These are phyloP conservation scores for Neotoxoptera formosana DNA, from an alignment of 1,140 invertebrate species.

Conservation along the genomic window DNA sequence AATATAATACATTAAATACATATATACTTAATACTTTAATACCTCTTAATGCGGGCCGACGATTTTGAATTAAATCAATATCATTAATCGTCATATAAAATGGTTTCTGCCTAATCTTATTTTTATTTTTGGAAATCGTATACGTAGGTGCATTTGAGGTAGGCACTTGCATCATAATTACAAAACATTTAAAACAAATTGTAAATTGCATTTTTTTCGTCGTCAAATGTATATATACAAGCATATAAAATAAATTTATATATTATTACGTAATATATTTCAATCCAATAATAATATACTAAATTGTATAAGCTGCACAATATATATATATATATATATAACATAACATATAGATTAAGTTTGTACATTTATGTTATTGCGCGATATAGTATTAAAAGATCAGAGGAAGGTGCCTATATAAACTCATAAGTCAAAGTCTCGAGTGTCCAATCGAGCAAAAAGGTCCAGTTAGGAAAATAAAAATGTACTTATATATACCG, in stretches of 20 bases:
- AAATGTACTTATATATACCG: not conserved
- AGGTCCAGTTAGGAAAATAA: slow-evolving; percentile 12
- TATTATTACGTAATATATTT: not conserved
- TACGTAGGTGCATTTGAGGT: no score
- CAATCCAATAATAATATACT: not conserved
- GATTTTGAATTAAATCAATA: not conserved
- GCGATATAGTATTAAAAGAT: not conserved
- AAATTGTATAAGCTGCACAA: no score
- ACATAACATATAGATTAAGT: not conserved
- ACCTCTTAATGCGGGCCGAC: no score
- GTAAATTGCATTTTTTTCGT: not conserved
- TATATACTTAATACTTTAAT: no score
- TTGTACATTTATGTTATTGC: not conserved
- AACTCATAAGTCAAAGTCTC: not conserved
- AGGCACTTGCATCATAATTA: not conserved
- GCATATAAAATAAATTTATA: no score
- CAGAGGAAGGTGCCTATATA: slow-evolving; percentile 3
- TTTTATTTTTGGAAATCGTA: no score
- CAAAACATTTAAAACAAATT: no score
- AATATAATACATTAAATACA: not conserved
- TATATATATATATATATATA: no score
- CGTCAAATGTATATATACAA: not conserved
- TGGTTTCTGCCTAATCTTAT: no score
- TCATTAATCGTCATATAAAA: no score
- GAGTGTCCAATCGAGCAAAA: not conserved